Evolutionary conservation across 1,140 invertebrate genomes (phyloP).

Genomic region (Tetramorium simillimum): DNA sequence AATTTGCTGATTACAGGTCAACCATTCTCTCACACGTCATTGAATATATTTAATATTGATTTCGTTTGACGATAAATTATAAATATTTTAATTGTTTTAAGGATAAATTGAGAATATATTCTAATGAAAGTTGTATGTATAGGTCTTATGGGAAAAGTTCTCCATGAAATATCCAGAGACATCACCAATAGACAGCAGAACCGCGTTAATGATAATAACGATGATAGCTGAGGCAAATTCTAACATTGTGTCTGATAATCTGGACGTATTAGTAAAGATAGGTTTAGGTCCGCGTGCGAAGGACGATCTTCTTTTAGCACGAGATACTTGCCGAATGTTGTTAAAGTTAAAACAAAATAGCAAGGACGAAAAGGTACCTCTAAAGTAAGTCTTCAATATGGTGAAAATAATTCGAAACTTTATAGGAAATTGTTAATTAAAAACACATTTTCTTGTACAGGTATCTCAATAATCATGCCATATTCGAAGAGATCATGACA

Average conservation of each 20-base stretch:
- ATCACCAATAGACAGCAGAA: conserved; percentile 88
- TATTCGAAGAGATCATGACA: conserved; percentile 85
- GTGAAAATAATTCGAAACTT: not conserved
- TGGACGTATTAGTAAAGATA: conserved; percentile 87
- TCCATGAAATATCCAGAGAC: conserved; percentile 91
- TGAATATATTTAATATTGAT: conserved; percentile 3
- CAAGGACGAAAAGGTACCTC: conserved; percentile 71
- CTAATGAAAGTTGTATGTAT: conserved; percentile 64
- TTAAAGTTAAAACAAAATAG: conserved; percentile 83
- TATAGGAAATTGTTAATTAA: conserved; percentile 20
- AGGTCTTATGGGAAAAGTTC: conserved; percentile 94
- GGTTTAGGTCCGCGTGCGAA: conserved; percentile 86
- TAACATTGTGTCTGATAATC: conserved; percentile 86
- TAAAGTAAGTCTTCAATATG: conserved; percentile 69
- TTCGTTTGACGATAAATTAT: not conserved
- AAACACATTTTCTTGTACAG: conserved; percentile 74
- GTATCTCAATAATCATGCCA: conserved; percentile 85
- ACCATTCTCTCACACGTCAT: not conserved
- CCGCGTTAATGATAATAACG: conserved; percentile 90
- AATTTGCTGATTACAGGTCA: not conserved
- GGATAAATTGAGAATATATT: not conserved
- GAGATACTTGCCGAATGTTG: conserved; percentile 87
- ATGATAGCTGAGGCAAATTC: conserved; percentile 88
- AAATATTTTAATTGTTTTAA: not conserved
- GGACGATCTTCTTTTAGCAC: conserved; percentile 86